Base-by-base conservation (phyloP, 2,797 vertebrate genomes). In the Amphiprion clarkii region DNA sequence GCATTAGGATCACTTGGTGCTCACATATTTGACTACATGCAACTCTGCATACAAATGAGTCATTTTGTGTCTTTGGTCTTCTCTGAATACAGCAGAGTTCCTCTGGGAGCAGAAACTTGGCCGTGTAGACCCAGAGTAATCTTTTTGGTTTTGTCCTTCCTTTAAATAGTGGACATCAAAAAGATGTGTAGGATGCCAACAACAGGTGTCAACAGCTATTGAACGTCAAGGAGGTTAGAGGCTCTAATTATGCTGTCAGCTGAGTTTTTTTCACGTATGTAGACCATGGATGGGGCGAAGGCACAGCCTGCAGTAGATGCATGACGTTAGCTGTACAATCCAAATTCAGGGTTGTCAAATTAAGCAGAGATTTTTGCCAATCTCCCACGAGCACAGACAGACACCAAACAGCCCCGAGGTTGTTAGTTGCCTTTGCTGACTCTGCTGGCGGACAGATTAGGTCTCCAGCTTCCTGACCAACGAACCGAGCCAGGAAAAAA, bases 1-100 rank as follows among this genome's bases (percentile, higher is more conserved):
- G 71, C 67, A 84, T 56, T 44, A 66, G 56, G 67, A 79, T 69
- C 72, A 52, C 56, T 13, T 66, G 44, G 66, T 67, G 82, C 69
- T 42, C 39, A 48, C 25, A 58, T 36, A 73, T 85, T 44, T 70
- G 36, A 72, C 84, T 76, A 76, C 66, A 61, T 62, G 58, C 52
- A 52, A 33, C 25, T n/a, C 14, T 59, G 60, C 70, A 71, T 33
- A 72, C 66, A 81, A 71, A 76, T 60, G 67, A 48, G 44, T 56
- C 62, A 48, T 33, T 8, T 42, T 11, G 10, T 49, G 48, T 10
- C 48, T 49, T 49, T 11, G 8, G 44, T 46, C 19, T 6, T 0
- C 6, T 46, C 19, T 46, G 8, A 49, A 49, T 9, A 10, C 19
- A 49, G n/a, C n/a, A 52, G n/a, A 25, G 48, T 9, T 49, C 17